A percentile compares a stretch with the other conserved stretches of the same genome.
phyloP scores from a whole-genome alignment of 2,888 invertebrate species.

The Myathropa florea region DNA sequence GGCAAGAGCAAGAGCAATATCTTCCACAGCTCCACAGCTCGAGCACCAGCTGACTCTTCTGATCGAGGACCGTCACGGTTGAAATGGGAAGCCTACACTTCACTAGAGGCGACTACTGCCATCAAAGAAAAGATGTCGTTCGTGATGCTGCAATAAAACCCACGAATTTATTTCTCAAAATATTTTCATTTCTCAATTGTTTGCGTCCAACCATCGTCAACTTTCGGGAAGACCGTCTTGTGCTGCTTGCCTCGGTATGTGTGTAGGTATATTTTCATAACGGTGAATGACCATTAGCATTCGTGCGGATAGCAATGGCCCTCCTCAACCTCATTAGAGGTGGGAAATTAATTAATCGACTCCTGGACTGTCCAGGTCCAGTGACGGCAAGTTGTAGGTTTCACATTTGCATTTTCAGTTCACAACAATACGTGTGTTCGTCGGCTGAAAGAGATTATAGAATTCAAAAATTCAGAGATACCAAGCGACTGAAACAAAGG shows the following conservation, averaged over 20 bases:
- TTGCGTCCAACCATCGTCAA: constrained; percentile 18
- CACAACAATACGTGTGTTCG: neutral
- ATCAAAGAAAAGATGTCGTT: neutral
- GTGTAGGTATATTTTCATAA: constrained; percentile 50
- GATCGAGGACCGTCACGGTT: constrained; percentile 19
- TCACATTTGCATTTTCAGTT: constrained; percentile 20
- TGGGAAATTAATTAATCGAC: constrained; percentile 68
- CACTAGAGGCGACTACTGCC: neutral
- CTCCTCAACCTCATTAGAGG: constrained; percentile 61
- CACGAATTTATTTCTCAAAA: constrained; percentile 62
- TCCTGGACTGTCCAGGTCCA: neutral
- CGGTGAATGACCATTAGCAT: constrained; percentile 63
- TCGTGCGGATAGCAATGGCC: neutral
- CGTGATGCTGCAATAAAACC: constrained; percentile 63
- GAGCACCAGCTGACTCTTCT: constrained; percentile 21
- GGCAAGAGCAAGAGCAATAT: neutral
- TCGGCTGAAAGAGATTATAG: neutral
- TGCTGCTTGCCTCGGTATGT: neutral
- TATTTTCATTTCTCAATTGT: constrained; percentile 71
- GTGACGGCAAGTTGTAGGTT: neutral
- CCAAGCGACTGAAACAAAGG: constrained; percentile 17
- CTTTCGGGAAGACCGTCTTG: neutral
- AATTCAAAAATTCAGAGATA: neutral
- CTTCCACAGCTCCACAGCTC: neutral
- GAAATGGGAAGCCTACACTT: constrained; percentile 22